A percentile compares a stretch with the other conserved stretches of the same genome.
Conservation (phyloP, 2,113 vertebrate genomes). For the Rhinogobius similis region DNA sequence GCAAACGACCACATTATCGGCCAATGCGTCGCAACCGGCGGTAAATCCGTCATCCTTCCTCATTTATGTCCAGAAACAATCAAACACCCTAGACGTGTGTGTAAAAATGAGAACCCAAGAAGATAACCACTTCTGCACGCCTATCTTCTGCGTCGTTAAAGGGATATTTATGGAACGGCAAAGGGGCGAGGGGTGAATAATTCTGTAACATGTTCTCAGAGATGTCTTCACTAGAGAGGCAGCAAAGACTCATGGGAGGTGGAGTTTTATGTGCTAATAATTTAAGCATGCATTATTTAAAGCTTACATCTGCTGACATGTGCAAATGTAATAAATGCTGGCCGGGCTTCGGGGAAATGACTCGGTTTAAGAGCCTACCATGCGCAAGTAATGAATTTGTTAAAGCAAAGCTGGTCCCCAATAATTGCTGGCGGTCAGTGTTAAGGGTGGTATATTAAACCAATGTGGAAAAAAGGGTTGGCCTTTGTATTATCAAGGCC, state of each 20-base stretch:
- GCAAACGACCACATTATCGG: neutral
- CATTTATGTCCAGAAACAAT: neutral
- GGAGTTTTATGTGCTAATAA: constrained; percentile 10
- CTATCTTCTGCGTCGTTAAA: neutral
- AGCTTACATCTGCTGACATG: constrained; percentile 4
- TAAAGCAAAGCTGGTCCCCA: neutral
- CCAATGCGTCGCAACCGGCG: neutral
- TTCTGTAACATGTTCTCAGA: neutral
- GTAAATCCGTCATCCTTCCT: neutral
- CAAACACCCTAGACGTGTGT: neutral
- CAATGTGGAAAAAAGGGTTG: neutral
- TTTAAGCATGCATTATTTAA: constrained; percentile 4
- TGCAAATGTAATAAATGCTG: constrained; percentile 2
- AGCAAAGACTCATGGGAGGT: constrained; percentile 6
- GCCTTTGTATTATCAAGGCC: too few relatives aligned
- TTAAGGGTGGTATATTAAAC: neutral
- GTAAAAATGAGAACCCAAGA: neutral
- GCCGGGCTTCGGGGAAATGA: constrained; percentile 1
- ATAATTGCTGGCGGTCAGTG: neutral
- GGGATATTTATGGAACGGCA: constrained; percentile 1
- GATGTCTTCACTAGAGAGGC: constrained; percentile 6
- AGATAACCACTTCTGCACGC: neutral
- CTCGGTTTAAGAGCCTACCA: neutral
- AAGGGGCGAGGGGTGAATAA: neutral
- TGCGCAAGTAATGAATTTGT: neutral